Conservation (phyloP, 2,888 invertebrate species). For the Mesochorus sp. region DNA sequence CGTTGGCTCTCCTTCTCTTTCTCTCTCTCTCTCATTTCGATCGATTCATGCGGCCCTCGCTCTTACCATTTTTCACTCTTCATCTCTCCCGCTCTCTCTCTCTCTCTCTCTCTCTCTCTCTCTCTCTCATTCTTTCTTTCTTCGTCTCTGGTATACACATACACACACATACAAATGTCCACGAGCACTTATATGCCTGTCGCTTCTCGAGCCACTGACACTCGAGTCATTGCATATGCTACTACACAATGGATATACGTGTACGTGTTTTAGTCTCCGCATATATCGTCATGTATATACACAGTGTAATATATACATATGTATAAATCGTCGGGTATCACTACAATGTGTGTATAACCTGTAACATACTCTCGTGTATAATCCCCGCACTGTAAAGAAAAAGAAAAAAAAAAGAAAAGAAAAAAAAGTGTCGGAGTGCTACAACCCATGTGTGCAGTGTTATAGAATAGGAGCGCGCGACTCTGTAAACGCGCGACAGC, state of each 20-base stretch:
- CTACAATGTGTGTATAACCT: too few species aligned
- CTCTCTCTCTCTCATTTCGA: slow-evolving; percentile 39
- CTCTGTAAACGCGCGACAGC: too few species aligned
- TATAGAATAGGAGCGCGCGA: neutral
- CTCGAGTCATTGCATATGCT: neutral
- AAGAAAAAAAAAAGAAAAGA: too few species aligned
- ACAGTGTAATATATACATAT: too few species aligned
- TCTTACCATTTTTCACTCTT: slow-evolving; percentile 3
- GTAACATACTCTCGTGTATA: too few species aligned
- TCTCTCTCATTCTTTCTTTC: slow-evolving; percentile 7
- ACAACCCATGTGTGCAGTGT: too few species aligned
- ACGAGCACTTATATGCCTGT: neutral
- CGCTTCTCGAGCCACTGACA: slow-evolving; percentile 4
- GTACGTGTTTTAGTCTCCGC: too few species aligned
- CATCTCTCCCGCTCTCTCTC: neutral
- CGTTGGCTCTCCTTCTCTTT: slow-evolving; percentile 8
- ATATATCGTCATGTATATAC: too few species aligned
- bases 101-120: neutral
- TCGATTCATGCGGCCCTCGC: slow-evolving; percentile 48
- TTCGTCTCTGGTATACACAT: neutral
- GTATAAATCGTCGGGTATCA: too few species aligned
- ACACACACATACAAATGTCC: neutral
- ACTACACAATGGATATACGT: too few species aligned
- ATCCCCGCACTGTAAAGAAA: too few species aligned
- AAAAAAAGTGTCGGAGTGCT: too few species aligned